Evolutionary conservation across 2,113 vertebrate genomes (phyloP), one percentile per base, ranked within the genome.

Genomic region (Oryzias melastigma): DNA sequence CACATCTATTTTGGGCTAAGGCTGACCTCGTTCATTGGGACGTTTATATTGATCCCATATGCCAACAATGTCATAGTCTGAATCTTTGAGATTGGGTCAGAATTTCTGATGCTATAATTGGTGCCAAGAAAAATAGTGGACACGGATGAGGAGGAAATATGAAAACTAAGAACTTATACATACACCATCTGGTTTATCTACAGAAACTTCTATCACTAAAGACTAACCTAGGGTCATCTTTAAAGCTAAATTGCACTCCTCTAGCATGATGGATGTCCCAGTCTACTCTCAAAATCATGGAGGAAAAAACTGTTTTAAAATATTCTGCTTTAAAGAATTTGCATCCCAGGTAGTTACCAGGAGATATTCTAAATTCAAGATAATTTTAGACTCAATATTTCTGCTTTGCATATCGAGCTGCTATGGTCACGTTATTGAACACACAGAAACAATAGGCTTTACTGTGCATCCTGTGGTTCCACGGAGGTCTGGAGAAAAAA

Each of bases 111-210:
- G 92, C 77, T 99, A 95, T 10, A 95, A 98, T 19, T 96, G 97
- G 82, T 99, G 97, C 97, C 96, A 99, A 20, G 97, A 99, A 82
- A 97, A 98, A 81, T 97, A 99, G 8, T 98, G 89, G 64, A 99
- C 92, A 1, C 97, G 98, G 74, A 18, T 18, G 2, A 15, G 35
- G 35, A 41, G 18, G 17, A 35, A 48, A 71, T 18, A 67, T n/a
- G 25, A 56, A 17, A 44, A 0, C 17, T 7, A 1, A 45, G 10
- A 51, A 52, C 15, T 18, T 1, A 18, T 56, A 4, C 5, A 35
- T 10, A 35, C 35, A 3, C 8, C 8, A 2, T 35, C 35, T 12
- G 35, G 12, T 35, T 35, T 35, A 35, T 2, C 35, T 3, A 35
- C 35, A 3, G 35, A 12, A 19, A 0, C 52, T 14, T 4, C 3